These are phyloP conservation scores for Toxotes jaculatrix DNA, from an alignment of 2,113 vertebrate species.

Conservation along the genomic window DNA sequence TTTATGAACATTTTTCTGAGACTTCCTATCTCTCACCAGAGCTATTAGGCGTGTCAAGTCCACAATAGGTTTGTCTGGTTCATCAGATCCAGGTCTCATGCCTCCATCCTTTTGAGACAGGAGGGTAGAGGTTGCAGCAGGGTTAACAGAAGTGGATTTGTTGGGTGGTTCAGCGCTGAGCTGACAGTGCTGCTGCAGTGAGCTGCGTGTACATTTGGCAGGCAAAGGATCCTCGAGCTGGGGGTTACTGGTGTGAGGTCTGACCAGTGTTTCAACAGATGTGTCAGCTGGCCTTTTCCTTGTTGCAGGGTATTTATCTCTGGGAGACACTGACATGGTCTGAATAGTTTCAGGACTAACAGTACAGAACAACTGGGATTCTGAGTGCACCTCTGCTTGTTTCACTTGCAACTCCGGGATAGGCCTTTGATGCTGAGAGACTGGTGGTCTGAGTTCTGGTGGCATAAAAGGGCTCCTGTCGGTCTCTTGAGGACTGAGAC, in stretches of 20 bases:
- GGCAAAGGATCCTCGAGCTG: background rate
- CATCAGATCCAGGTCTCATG: background rate
- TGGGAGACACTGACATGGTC: background rate
- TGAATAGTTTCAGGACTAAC: background rate
- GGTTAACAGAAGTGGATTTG: background rate
- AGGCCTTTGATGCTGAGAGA: background rate
- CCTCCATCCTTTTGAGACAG: background rate
- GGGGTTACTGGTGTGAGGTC: background rate
- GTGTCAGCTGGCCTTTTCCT: conserved; percentile 25
- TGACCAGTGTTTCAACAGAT: background rate
- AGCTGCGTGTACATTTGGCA: background rate
- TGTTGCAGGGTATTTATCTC: background rate
- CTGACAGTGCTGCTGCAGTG: background rate
- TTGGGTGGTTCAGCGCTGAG: background rate
- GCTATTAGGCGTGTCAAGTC: background rate
- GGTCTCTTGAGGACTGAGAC: background rate
- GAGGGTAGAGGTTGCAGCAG: background rate
- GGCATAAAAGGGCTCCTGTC: background rate
- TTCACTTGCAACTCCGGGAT: background rate
- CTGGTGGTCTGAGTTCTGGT: background rate
- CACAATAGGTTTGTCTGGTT: accelerated
- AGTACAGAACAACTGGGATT: background rate
- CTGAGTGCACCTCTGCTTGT: background rate
- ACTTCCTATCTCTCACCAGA: background rate
- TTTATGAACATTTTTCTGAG: background rate